These are phyloP conservation scores for Coleophora flavipennella DNA, from an alignment of 2,888 invertebrate genomes.

Conservation along the genomic window DNA sequence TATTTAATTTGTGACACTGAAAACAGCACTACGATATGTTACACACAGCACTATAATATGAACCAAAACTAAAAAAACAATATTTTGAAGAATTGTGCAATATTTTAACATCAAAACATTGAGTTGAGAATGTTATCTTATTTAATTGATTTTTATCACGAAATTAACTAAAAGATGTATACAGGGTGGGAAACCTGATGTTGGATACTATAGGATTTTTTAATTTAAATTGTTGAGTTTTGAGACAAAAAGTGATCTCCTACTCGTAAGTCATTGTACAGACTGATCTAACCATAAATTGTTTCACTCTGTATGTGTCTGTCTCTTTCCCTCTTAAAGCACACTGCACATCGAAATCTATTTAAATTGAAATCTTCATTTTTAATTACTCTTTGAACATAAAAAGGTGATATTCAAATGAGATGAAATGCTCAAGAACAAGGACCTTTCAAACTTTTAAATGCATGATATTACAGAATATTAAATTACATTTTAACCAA, in stretches of 20 bases:
- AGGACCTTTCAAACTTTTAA: constrained; percentile 59
- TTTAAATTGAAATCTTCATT: background rate
- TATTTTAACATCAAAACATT: background rate
- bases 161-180: constrained; percentile 8
- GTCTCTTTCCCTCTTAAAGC: constrained; percentile 16
- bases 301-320: constrained; percentile 18
- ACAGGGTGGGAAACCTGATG: constrained; percentile 14
- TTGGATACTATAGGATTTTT: constrained; percentile 13
- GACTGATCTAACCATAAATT: constrained; percentile 13
- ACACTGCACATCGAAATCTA: constrained; percentile 23
- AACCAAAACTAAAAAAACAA: no score
- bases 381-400: constrained; percentile 9
- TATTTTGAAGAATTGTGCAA: background rate
- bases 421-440: constrained; percentile 41
- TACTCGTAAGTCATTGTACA: constrained; percentile 11
- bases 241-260: constrained; percentile 4
- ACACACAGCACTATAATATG: no score
- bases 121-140: no score
- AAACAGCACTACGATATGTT: no score
- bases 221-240: constrained; percentile 19
- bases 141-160: background rate
- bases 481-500: constrained; percentile 5
- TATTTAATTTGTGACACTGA: no score
- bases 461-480: constrained; percentile 43
- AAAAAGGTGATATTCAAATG: constrained; percentile 16